Percentiles rank a stretch among this genome's conserved stretches.
Evolutionary conservation across 2,888 invertebrate species (phyloP).

Genomic region (Ecdyonurus torrentis): DNA sequence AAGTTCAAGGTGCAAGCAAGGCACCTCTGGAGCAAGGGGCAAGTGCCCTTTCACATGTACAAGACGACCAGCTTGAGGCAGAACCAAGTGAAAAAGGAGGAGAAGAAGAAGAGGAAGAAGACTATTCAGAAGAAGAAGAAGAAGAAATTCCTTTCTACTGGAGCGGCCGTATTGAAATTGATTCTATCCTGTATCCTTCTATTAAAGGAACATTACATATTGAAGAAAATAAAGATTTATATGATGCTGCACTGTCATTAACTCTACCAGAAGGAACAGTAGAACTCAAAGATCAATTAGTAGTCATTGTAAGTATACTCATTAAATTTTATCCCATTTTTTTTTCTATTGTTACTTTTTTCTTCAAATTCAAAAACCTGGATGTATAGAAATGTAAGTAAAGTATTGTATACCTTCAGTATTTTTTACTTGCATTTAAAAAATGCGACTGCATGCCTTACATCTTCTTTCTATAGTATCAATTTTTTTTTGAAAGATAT

Average conservation of each 20-base stretch:
- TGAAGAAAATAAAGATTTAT: conserved; percentile 25
- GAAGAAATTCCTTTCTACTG: conserved; percentile 34
- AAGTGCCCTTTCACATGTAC: conserved; percentile 5
- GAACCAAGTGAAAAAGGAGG: conserved; percentile 14
- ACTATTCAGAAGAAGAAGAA: conserved; percentile 25
- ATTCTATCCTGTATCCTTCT: conserved; percentile 38
- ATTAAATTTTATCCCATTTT: conserved; percentile 3
- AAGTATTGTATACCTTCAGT: no score
- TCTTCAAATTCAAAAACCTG: no score
- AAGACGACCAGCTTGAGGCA: neutral
- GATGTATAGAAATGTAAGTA: no score
- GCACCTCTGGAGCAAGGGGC: neutral
- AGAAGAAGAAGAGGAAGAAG: conserved; percentile 23
- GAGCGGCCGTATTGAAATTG: conserved; percentile 36
- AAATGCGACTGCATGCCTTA: no score
- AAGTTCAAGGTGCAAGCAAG: conserved; percentile 18
- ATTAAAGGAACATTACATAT: conserved; percentile 36
- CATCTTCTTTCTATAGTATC: no score
- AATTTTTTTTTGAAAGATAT: no score
- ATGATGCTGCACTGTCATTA: conserved; percentile 18
- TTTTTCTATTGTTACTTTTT: neutral
- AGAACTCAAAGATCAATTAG: conserved; percentile 36
- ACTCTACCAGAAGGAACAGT: conserved; percentile 36
- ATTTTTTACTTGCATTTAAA: no score
- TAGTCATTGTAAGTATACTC: conserved; percentile 18